These are phyloP conservation scores for Malurus elegans DNA, from an alignment of 2,113 vertebrate species.

Conservation along the genomic window DNA sequence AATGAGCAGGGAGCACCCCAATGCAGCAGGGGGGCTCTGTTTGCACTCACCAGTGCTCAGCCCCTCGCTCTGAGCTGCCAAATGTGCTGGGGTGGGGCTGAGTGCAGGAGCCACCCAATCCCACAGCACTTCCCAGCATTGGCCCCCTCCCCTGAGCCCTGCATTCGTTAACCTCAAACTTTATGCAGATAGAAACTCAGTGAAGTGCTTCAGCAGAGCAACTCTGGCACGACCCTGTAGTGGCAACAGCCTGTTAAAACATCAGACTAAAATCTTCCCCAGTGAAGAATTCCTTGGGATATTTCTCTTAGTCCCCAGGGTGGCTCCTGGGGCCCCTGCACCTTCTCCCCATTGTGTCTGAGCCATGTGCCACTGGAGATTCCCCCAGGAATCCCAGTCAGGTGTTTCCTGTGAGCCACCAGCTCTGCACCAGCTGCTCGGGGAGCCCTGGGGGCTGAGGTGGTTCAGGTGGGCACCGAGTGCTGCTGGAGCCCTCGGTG, in stretches of 20 bases:
- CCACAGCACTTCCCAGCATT: background rate
- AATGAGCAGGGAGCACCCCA: background rate
- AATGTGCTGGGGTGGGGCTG: rapidly evolving
- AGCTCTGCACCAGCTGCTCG: rapidly evolving
- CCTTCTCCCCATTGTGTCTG: rapidly evolving
- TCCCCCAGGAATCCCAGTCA: rapidly evolving
- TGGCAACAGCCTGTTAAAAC: background rate
- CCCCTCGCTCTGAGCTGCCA: rapidly evolving
- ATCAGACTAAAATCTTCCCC: background rate
- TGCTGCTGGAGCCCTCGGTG: background rate
- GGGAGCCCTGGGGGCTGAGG: background rate
- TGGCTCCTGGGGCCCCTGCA: background rate
- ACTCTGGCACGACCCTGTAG: background rate
- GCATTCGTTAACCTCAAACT: background rate
- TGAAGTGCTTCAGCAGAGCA: background rate
- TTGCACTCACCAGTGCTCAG: background rate
- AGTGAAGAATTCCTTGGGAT: background rate
- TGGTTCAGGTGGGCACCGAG: rapidly evolving
- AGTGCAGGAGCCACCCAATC: background rate
- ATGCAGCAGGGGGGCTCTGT: background rate
- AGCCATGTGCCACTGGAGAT: background rate
- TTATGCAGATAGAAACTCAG: background rate
- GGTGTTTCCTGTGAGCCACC: background rate
- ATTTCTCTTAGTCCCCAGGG: background rate
- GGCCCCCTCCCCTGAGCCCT: background rate